phyloP scores from a whole-genome alignment of 2,888 invertebrate species.

The Plagodis pulveraria region DNA sequence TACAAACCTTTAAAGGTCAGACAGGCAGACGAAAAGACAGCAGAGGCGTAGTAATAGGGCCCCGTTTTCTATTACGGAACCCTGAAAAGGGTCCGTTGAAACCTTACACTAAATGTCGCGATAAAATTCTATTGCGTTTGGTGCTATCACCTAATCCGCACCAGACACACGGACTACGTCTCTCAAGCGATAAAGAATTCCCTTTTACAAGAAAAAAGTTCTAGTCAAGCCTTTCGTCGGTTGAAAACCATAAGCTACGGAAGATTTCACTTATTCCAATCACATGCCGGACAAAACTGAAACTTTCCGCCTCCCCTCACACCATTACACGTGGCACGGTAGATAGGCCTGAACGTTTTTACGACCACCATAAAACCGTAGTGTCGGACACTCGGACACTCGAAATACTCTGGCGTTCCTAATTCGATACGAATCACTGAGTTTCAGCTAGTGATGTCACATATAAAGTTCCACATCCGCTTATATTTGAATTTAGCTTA shows the following conservation, averaged over 20 bases:
- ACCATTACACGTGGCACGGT: constrained; percentile 15
- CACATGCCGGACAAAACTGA: constrained; percentile 13
- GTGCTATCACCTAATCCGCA: constrained; percentile 7
- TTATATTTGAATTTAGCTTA: no score
- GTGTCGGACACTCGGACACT: constrained; percentile 32
- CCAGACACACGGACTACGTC: constrained; percentile 2
- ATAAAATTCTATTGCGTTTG: constrained; percentile 11
- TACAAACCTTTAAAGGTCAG: no score
- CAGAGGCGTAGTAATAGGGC: no score
- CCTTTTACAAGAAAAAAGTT: constrained; percentile 4
- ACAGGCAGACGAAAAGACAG: no score
- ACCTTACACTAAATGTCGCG: constrained; percentile 1
- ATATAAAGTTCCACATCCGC: no score
- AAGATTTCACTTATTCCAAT: constrained; percentile 24
- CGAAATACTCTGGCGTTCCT: constrained; percentile 44
- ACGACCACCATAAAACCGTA: constrained; percentile 43
- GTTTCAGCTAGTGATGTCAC: constrained; percentile 23
- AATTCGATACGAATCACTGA: constrained; percentile 45
- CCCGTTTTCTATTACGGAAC: no score
- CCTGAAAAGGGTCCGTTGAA: not conserved
- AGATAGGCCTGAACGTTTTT: constrained; percentile 37
- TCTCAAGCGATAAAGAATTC: constrained; percentile 3
- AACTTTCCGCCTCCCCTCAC: constrained; percentile 18
- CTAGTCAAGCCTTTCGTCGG: not conserved
- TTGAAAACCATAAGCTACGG: constrained; percentile 9